Conservation (phyloP, 2,113 vertebrate genomes). For the Cinclus cinclus region DNA sequence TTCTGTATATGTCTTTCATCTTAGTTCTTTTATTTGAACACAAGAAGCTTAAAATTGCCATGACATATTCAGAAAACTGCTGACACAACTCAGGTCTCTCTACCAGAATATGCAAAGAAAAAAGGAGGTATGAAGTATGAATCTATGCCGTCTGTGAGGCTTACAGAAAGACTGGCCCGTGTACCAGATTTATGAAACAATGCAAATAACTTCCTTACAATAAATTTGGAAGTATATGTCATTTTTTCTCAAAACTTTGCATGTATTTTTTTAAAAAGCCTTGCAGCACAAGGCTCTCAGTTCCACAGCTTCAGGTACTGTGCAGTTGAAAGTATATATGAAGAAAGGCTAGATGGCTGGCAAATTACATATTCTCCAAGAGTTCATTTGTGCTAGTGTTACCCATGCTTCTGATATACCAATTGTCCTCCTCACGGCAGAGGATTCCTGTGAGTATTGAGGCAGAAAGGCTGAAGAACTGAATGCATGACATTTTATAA, state of each 20-base stretch:
- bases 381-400: neutral
- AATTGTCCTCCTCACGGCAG: neutral
- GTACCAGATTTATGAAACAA: neutral
- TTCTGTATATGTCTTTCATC: slow-evolving; percentile 27
- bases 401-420: neutral
- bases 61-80: neutral
- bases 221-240: neutral
- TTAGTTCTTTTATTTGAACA: slow-evolving; percentile 7
- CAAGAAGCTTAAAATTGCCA: slow-evolving; percentile 12
- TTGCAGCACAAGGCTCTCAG: neutral
- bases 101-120: neutral
- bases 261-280: neutral
- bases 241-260: neutral
- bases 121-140: neutral
- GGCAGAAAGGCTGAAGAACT: neutral
- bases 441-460: neutral
- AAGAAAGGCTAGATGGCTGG: neutral
- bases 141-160: neutral
- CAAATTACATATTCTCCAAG: neutral
- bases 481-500: neutral
- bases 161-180: neutral
- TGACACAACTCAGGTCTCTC: neutral
- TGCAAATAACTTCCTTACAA: neutral
- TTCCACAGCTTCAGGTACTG: neutral
- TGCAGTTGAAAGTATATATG: neutral